These are phyloP conservation scores for Drosophila pallidifrons DNA, from an alignment of 1,140 invertebrate species.

Conservation along the genomic window DNA sequence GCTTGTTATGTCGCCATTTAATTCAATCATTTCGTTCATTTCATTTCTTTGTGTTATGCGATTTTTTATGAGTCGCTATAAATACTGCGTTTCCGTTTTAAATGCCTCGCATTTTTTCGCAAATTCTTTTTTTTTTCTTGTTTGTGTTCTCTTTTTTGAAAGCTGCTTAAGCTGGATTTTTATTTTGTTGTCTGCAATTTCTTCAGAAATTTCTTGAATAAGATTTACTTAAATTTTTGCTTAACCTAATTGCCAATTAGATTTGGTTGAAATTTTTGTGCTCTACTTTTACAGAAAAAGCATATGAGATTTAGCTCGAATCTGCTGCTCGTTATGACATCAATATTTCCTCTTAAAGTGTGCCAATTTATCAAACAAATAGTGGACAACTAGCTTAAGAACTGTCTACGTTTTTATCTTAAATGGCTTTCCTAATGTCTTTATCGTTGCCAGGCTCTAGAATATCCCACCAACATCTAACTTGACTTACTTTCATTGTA, in stretches of 20 bases:
- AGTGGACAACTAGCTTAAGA: background rate
- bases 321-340: background rate
- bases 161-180: conserved; percentile 1
- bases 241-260: conserved; percentile 3
- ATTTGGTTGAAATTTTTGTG: background rate
- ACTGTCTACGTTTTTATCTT: background rate
- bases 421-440: background rate
- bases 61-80: conserved; percentile 26
- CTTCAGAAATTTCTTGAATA: background rate
- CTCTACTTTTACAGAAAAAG: background rate
- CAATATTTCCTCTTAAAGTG: background rate
- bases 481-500: conserved; percentile 7
- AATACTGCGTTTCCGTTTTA: conserved; percentile 13
- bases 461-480: background rate
- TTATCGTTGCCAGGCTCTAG: background rate
- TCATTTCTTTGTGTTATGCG: conserved; percentile 41
- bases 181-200: conserved; percentile 1
- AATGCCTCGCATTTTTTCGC: conserved; percentile 5
- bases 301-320: background rate
- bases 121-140: too few species aligned
- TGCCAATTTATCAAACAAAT: background rate
- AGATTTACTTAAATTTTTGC: background rate
- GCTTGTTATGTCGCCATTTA: conserved; percentile 73
- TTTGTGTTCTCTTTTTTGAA: background rate
- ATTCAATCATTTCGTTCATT: conserved; percentile 66